phyloP scores from a whole-genome alignment of 2,113 vertebrate genomes.

The Oryzias javanicus region DNA sequence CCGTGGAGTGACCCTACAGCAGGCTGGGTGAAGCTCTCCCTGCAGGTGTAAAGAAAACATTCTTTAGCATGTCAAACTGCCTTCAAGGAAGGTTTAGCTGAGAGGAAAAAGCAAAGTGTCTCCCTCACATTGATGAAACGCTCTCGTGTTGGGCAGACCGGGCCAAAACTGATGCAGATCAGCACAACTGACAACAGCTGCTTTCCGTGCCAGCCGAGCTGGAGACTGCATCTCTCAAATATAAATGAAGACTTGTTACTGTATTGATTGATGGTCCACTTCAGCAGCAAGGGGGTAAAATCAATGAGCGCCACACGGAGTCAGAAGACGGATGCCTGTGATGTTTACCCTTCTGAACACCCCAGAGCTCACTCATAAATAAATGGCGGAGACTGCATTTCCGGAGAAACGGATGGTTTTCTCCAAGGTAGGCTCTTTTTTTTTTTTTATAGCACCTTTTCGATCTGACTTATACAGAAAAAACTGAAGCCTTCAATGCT shows the following conservation, averaged over 20 bases:
- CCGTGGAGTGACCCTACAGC: not conserved
- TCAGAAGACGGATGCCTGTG: constrained; percentile 60
- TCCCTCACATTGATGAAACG: not conserved
- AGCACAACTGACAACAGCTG: constrained; percentile 21
- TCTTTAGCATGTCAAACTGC: not conserved
- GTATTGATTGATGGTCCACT: constrained; percentile 76
- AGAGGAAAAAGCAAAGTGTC: too few species aligned
- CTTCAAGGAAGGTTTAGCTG: too few species aligned
- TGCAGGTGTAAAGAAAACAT: not conserved
- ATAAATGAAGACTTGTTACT: constrained; percentile 81
- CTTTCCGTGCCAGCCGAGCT: constrained; percentile 43
- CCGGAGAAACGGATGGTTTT: constrained; percentile 25
- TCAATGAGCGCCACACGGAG: constrained; percentile 68
- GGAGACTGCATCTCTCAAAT: constrained; percentile 67
- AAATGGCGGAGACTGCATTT: constrained; percentile 56
- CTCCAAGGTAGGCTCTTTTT: not conserved
- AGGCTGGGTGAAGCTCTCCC: constrained; percentile 1
- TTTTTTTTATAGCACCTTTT: constrained; percentile 30
- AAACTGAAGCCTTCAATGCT: not conserved
- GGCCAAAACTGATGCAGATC: constrained; percentile 30
- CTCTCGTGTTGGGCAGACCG: constrained; percentile 15
- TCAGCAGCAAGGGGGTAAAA: constrained; percentile 68
- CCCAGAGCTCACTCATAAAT: constrained; percentile 68
- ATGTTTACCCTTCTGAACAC: constrained; percentile 58
- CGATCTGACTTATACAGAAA: constrained; percentile 7